Base-by-base conservation (phyloP, 2,113 vertebrate species). In the Girardinichthys multiradiatus region DNA sequence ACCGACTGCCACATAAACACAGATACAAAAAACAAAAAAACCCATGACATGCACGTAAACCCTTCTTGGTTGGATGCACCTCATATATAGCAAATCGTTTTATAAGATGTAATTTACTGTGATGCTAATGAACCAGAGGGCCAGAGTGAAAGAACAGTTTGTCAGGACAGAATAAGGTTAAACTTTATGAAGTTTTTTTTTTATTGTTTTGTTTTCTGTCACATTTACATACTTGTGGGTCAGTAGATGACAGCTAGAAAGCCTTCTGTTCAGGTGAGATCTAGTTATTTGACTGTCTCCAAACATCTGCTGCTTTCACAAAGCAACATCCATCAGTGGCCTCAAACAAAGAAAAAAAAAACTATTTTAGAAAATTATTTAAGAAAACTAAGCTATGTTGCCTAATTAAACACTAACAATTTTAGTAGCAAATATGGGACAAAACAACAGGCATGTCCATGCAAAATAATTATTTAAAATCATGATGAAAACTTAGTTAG, bases 1-100 rank as follows among this genome's bases (percentile, higher is more conserved):
- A 77, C 64, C 62, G 37, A 64, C 69, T 74, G 64, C 60, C 75
- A 64, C 57, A 79, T 61, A 67, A 68, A 78, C 48, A 75, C 54
- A 26, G 26, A 33, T 68, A 75, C 19, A 60, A 65, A 63, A 68
- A 69, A 35, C 45, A 54, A 61, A 60, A 42, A 65, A 76, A 19
- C 17, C n/a, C 66, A 5, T 35, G 62, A 66, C 63, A 57, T 66
- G 66, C 35, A 62, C 65, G 72, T 81, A 81, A 74, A 85, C 64
- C 14, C 70, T 8, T 21, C 8, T 8, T n/a, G n/a, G n/a, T n/a
- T 74, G n/a, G 54, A 82, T 68, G 31, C 57, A 68, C 45, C 27
- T 76, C 61, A 66, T 63, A 65, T 60, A 37, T 33, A 27, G 57
- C 57, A 17, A n/a, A 54, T 70, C 14, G 33, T 59, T 77, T 35